A percentile compares a stretch with the other conserved stretches of the same genome.
phyloP scores from a whole-genome alignment of 2,797 vertebrate genomes.

The Micrastur ruficollis region DNA sequence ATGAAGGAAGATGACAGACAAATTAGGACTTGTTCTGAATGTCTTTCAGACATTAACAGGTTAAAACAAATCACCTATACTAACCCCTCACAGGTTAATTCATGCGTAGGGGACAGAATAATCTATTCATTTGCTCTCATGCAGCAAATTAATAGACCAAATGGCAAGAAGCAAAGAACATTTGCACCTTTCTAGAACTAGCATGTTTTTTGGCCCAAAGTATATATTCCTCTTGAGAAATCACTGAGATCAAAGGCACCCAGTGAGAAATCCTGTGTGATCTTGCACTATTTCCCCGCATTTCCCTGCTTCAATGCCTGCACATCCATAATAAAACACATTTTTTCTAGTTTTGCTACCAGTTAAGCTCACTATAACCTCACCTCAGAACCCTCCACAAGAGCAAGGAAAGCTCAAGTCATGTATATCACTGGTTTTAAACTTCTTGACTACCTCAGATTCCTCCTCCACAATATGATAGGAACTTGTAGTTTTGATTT shows the following conservation, averaged over 20 bases:
- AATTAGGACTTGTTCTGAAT: not conserved
- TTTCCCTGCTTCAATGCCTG: not conserved
- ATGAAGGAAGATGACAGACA: not conserved
- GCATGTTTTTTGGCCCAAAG: not conserved
- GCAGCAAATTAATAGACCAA: slow-evolving; percentile 24
- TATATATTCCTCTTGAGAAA: not conserved
- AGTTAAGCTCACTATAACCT: not conserved
- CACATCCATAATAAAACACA: not conserved
- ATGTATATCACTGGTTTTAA: not conserved
- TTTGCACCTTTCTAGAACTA: not conserved
- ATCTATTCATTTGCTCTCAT: slow-evolving; percentile 4
- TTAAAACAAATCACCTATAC: not conserved
- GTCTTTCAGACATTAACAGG: not conserved
- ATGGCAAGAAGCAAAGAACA: not conserved
- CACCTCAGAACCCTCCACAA: not conserved
- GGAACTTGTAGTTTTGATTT: not conserved
- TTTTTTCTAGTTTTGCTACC: not conserved
- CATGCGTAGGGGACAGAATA: not conserved
- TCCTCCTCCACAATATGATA: not conserved
- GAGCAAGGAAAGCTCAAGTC: not conserved
- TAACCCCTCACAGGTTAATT: not conserved
- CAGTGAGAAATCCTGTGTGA: not conserved
- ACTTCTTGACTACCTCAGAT: not conserved
- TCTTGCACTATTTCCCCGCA: not conserved
- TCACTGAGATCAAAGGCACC: not conserved